Base-by-base conservation (phyloP, 2,113 vertebrate species). In the Passer domesticus region DNA sequence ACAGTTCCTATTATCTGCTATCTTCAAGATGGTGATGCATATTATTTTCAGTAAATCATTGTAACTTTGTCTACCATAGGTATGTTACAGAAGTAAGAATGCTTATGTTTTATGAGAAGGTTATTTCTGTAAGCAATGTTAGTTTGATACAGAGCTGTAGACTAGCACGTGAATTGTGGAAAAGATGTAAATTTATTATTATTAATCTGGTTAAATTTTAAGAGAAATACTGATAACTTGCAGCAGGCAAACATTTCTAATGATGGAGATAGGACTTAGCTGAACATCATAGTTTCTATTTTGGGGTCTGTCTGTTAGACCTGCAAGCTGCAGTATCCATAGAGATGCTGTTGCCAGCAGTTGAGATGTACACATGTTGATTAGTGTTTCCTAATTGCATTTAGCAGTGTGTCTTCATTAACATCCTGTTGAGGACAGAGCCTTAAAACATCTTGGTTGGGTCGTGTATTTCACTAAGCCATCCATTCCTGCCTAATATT, bases 371-470 rank as follows among this genome's bases (percentile, higher is more conserved):
- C 79, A 74, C 83, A 64, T 89, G 94, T 95, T 95, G 85, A 92
- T 95, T 96, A 96, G 85, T 68, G 35, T 72, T 87, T 63, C 73
- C 76, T 95, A 94, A 94, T 93, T 93, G 73, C n/a, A 5, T 80
- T 92, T 93, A 74, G 72, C 88, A 78, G 24, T 89, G 49, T 82
- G 83, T 46, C 62, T 93, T 96, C 76, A 73, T 93, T 94, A 90
- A 78, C 68, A 66, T 83, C 33, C 83, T 95, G 60, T 75, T 93
- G 90, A 94, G 83, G 86, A 60, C 64, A 76, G 58, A 89, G 49
- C 46, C 41, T 93, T 90, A 53, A 90, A 92, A 58, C 53, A 35
- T 35, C 25, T 64, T 55, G 44, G 37, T 49, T 62, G 73, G 75
- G 41, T 25, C 0, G 0, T 62, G 21, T 15, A 2, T 75, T 74